phyloP scores from a whole-genome alignment of 2,888 invertebrate genomes.

The Drosophila falleni region DNA sequence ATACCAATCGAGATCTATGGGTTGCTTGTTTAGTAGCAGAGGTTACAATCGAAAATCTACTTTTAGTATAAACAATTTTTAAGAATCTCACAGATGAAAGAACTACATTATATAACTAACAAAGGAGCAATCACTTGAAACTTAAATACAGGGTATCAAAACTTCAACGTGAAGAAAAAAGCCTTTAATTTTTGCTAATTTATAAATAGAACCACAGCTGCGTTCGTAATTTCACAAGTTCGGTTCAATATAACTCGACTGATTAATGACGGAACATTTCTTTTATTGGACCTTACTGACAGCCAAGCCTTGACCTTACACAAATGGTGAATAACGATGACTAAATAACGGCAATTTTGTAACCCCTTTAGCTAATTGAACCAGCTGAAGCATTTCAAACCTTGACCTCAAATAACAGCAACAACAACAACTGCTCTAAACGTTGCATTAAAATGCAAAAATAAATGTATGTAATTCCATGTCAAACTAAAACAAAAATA shows the following conservation, averaged over 20 bases:
- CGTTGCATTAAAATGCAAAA: constrained; percentile 34
- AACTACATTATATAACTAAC: too few relatives aligned
- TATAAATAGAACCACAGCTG: constrained; percentile 4
- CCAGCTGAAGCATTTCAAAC: constrained; percentile 45
- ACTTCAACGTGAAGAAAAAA: background rate
- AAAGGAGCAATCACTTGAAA: background rate
- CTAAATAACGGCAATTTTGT: constrained; percentile 11
- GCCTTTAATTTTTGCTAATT: background rate
- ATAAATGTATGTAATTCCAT: constrained; percentile 29
- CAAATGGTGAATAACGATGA: constrained; percentile 1
- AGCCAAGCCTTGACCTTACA: constrained; percentile 49
- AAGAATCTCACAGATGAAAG: too few relatives aligned
- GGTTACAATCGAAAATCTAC: too few relatives aligned
- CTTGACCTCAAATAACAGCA: constrained; percentile 61
- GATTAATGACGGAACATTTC: constrained; percentile 42
- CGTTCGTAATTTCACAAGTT: constrained; percentile 8
- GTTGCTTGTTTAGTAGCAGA: too few relatives aligned
- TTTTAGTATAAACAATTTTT: too few relatives aligned
- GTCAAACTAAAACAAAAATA: constrained; percentile 24
- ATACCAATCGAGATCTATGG: background rate
- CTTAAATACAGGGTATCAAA: background rate
- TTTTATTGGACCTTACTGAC: constrained; percentile 10
- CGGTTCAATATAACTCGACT: constrained; percentile 17
- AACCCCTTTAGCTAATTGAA: constrained; percentile 48
- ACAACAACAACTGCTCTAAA: constrained; percentile 3